These are phyloP conservation scores for Rhadinocentrus ornatus DNA, from an alignment of 2,797 vertebrate genomes.

Conservation along the genomic window DNA sequence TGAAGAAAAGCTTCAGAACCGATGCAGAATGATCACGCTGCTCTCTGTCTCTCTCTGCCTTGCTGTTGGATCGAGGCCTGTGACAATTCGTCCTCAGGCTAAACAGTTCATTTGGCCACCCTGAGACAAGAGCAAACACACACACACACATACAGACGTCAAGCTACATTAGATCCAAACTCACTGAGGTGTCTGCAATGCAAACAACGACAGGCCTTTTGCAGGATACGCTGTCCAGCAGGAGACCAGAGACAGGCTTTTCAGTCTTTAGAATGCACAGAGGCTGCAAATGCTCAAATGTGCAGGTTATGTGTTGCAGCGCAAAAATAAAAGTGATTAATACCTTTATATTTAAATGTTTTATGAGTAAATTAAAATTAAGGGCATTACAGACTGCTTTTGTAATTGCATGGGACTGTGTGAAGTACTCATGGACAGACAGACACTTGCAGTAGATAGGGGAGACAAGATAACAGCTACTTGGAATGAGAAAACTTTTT, in stretches of 20 bases:
- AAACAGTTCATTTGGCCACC: constrained; percentile 70
- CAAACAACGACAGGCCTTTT: constrained; percentile 72
- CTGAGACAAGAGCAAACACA: constrained; percentile 78
- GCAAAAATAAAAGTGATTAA: constrained; percentile 2
- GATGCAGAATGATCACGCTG: constrained; percentile 32
- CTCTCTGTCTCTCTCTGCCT: constrained; percentile 38
- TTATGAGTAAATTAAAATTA: neutral
- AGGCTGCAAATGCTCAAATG: constrained; percentile 17
- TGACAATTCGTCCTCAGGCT: constrained; percentile 72
- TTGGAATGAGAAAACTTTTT: too few species aligned
- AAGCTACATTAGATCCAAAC: constrained; percentile 76
- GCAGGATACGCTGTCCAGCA: constrained; percentile 42
- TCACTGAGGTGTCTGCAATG: constrained; percentile 71
- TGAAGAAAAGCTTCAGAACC: constrained; percentile 33
- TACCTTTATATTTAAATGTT: neutral
- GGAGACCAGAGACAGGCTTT: constrained; percentile 43
- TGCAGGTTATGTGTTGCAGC: neutral
- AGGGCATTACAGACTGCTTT: neutral
- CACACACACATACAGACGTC: constrained; percentile 70
- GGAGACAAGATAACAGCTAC: too few species aligned
- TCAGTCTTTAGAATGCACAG: constrained; percentile 24
- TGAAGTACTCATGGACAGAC: too few species aligned
- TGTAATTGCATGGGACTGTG: too few species aligned
- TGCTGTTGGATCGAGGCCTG: constrained; percentile 45
- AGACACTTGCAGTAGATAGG: too few species aligned